Evolutionary conservation across 2,113 vertebrate species (phyloP).

Genomic region (Pandion haliaetus): DNA sequence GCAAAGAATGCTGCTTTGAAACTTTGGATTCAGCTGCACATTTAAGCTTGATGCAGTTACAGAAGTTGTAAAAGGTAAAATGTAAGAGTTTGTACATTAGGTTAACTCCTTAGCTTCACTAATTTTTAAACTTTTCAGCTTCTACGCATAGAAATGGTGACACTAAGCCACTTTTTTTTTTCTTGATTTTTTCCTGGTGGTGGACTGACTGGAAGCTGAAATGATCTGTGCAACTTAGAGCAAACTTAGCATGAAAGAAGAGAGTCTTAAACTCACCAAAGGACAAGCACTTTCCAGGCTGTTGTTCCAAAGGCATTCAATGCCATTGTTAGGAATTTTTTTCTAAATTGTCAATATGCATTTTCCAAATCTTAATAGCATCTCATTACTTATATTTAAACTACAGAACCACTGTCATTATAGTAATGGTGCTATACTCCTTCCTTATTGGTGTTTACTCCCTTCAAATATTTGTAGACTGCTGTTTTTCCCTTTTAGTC

Average conservation of each 20-base stretch:
- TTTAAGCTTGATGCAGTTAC: background rate
- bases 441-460: background rate
- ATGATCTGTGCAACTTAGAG: background rate
- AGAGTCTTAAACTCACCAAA: background rate
- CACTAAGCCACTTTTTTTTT: rapidly evolving
- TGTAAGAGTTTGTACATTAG: background rate
- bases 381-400: background rate
- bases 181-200: background rate
- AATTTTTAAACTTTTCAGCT: background rate
- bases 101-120: background rate
- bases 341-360: background rate
- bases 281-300: background rate
- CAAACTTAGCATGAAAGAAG: background rate
- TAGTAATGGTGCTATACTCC: background rate
- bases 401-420: background rate
- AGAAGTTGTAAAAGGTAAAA: background rate
- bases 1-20: conserved; percentile 56
- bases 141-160: background rate
- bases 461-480: conserved; percentile 17
- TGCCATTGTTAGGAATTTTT: background rate
- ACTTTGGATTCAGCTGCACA: background rate
- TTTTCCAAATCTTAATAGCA: background rate
- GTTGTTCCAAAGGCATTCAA: background rate
- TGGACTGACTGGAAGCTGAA: background rate
- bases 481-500: conserved; percentile 7